Conservation (phyloP, 2,113 vertebrate species). For the Antechinus stuartii region DNA sequence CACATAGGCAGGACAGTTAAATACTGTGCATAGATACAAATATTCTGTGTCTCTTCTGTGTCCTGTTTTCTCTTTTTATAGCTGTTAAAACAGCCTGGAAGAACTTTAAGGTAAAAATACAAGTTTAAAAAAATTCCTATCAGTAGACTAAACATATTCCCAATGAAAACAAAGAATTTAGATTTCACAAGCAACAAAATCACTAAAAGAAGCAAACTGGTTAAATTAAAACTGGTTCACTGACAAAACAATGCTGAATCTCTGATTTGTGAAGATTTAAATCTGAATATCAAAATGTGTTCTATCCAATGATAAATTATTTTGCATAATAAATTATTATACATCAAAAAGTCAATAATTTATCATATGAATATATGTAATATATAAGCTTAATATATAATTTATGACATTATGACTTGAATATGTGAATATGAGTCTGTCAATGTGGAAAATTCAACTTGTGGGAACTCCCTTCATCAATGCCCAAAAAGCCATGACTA, state of each 20-base stretch:
- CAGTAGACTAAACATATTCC: neutral
- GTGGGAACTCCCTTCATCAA: neutral
- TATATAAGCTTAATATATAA: too few relatives aligned
- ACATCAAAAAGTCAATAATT: neutral
- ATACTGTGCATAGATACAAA: neutral
- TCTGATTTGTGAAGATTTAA: neutral
- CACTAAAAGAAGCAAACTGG: neutral
- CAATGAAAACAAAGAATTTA: neutral
- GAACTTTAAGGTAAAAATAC: neutral
- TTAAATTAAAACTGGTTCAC: neutral
- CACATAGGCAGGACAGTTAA: neutral
- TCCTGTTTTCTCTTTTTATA: neutral
- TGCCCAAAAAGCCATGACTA: neutral
- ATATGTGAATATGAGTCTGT: neutral
- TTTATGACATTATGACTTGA: neutral
- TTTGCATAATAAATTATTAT: neutral
- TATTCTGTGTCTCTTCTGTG: neutral
- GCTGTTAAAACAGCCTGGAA: neutral
- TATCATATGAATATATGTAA: neutral
- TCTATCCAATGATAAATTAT: neutral
- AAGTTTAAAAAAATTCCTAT: neutral
- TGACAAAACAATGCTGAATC: neutral
- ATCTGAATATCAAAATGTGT: neutral
- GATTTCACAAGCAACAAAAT: neutral
- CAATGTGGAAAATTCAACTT: neutral